Evolutionary conservation across 2,113 vertebrate genomes (phyloP).

Genomic region (Lophotis ruficrista): DNA sequence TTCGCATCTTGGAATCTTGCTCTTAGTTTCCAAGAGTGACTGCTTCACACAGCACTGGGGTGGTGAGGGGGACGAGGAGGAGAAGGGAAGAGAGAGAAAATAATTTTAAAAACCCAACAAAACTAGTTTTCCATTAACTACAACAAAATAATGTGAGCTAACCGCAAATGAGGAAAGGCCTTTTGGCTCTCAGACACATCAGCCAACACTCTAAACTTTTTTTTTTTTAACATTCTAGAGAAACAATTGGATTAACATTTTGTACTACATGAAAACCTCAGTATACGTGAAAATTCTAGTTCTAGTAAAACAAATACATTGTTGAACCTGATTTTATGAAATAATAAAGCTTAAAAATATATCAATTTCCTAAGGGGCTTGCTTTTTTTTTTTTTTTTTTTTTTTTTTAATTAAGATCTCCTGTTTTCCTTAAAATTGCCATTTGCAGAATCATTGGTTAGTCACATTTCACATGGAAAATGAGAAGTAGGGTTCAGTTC

Average conservation of each 20-base stretch:
- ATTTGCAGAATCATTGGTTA: background rate
- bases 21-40: background rate
- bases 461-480: background rate
- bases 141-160: background rate
- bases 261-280: accelerated
- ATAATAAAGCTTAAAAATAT: background rate
- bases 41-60: background rate
- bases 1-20: background rate
- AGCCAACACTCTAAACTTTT: background rate
- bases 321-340: background rate
- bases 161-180: background rate
- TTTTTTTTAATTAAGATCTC: background rate
- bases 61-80: background rate
- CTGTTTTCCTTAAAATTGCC: background rate
- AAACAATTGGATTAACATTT: background rate
- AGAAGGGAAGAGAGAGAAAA: background rate
- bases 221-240: background rate
- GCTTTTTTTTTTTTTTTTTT: background rate
- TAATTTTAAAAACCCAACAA: background rate
- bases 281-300: background rate
- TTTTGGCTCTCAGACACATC: background rate
- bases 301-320: accelerated
- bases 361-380: background rate
- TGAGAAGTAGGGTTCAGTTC: background rate
- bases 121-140: background rate